Base-by-base conservation (phyloP, 2,113 vertebrate species). In the Cinclus mexicanus region DNA sequence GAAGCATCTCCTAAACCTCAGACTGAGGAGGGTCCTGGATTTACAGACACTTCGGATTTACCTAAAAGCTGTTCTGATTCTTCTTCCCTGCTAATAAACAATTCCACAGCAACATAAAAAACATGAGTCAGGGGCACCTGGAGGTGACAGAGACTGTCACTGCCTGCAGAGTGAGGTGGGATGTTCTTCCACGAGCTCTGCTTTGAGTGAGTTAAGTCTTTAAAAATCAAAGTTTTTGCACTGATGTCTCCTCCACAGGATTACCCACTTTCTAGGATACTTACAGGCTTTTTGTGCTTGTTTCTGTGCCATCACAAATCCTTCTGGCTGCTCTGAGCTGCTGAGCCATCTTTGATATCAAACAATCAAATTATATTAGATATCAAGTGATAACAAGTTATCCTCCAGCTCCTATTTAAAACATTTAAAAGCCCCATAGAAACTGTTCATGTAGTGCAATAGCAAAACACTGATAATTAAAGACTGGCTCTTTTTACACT, bases 191-290 rank as follows among this genome's bases (percentile, higher is more conserved):
- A 46, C 9, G 1, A 33, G 19, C 39, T 12, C 2, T 26, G 18
- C 71, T 88, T 56, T 17, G 47, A 28, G 41, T 2, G n/a, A 37
- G 14, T 44, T 12, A 49, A 61, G 6, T 12, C 47, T 50, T 33
- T 56, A 35, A 60, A 83, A 70, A 28, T 4, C 74, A 25, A 60
- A 59, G 14, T 50, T 57, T 1, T n/a, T 26, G 11, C n/a, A 24
- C 25, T 23, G 7, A 22, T n/a, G 19, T 8, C 29, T 56, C 31
- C 37, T 82, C 49, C 70, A 59, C 7, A 11, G 82, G n/a, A 19
- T 31, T 13, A 11, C 3, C 22, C 6, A 6, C 0, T 2, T n/a
- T 29, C 70, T 16, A 5, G 9, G 8, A 31, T 8, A 3, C 6
- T 64, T 6, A 9, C 35, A 24, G 71, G 2, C 57, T 1, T 33